Evolutionary conservation across 1,140 invertebrate species (phyloP).

Genomic region (Phocides pigmalion): DNA sequence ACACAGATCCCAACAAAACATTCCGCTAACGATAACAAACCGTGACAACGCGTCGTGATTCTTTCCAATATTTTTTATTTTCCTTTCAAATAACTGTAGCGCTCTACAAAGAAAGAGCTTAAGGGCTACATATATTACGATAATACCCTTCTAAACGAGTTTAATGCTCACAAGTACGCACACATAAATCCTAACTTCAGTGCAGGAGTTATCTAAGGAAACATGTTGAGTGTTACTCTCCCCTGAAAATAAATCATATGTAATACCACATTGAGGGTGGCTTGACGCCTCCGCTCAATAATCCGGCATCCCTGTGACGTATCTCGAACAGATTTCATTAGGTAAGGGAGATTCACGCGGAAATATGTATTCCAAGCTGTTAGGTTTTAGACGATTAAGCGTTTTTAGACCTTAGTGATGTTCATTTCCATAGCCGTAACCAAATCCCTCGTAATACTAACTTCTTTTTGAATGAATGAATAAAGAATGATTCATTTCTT

Average conservation of each 20-base stretch:
- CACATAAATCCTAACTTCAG: slow-evolving; percentile 26
- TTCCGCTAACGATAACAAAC: slow-evolving; percentile 13
- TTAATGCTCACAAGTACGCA: slow-evolving; percentile 28
- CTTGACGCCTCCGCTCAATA: slow-evolving; percentile 35
- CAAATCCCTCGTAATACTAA: too few species aligned
- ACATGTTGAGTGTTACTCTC: slow-evolving; percentile 33
- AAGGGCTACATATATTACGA: slow-evolving; percentile 21
- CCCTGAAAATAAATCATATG: slow-evolving; percentile 40
- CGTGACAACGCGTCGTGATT: background rate
- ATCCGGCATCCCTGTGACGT: slow-evolving; percentile 28
- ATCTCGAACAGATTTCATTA: slow-evolving; percentile 39
- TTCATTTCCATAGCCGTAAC: too few species aligned
- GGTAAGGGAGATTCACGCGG: slow-evolving; percentile 20
- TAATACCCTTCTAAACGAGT: slow-evolving; percentile 29
- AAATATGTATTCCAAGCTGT: slow-evolving; percentile 13
- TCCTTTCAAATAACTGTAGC: slow-evolving; percentile 24
- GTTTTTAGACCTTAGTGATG: background rate
- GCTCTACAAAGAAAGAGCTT: slow-evolving; percentile 17
- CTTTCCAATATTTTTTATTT: slow-evolving; percentile 18
- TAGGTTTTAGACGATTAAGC: slow-evolving; percentile 1
- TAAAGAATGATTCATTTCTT: too few species aligned
- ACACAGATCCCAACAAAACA: slow-evolving; percentile 6
- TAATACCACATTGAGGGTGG: slow-evolving; percentile 35
- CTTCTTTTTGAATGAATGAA: too few species aligned
- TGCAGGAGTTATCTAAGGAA: slow-evolving; percentile 28